Evolutionary conservation across 1,140 invertebrate species (phyloP), one percentile per base, ranked within the genome.

Genomic region (Calliphora vicina): DNA sequence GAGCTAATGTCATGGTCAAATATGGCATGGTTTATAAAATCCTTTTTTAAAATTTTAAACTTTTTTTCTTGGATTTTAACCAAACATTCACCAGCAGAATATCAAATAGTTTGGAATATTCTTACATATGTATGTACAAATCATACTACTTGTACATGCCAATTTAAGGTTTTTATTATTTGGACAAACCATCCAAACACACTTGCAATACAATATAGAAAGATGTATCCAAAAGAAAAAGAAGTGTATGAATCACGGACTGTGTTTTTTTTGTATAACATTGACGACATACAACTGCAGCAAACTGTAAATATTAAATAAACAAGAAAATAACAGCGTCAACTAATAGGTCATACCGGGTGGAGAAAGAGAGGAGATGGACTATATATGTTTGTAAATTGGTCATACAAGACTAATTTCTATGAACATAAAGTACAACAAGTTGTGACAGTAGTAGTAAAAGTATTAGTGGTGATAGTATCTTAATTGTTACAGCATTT

Each of bases 1-100:
- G 35, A n/a, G 73, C 73, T 76, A 76, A 76, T 76, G 73, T 76
- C 73, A 76, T 76, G 73, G 73, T 42, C 73, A 76, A 76, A 76
- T 42, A 42, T 76, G 73, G 29, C 73, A 76, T 76, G 73, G 17
- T 76, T 76, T 76, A 15, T 57, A 5, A 35, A 35, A 35, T 35
- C 35, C 35, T 57, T 57, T 57, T n/a, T 57, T 1, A 57, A 57
- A 57, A 57, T 15, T 15, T n/a, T 57, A 17, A 57, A 57, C 50
- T 15, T 57, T 57, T 57, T 57, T 17, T 57, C 5, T n/a, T 42
- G 17, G n/a, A n/a, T 42, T 76, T 76, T 76, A 29, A 76, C n/a
- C 35, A 76, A 76, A 76, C n/a, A 27, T 76, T 76, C 29, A 76
- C 73, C 29, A 42, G n/a, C 29, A 29, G 73, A 76, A 35, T 76